Evolutionary conservation across 2,113 vertebrate genomes (phyloP), one percentile per base, ranked within the genome.

Genomic region (Antechinus flavipes): DNA sequence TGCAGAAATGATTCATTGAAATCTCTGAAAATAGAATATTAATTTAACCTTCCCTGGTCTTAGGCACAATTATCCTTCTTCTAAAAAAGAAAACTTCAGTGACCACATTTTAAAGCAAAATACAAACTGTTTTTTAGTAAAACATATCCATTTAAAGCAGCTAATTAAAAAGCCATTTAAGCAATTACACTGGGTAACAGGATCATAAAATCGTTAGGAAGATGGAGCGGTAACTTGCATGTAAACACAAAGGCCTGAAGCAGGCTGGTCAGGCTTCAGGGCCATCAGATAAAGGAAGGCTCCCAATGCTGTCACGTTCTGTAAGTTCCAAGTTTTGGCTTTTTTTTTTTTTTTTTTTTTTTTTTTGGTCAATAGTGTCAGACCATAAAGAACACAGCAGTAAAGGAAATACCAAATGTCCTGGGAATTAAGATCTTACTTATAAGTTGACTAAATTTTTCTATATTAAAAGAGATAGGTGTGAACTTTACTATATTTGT

Each of bases 131-230:
- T 94, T 94, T 47, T 96, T 92, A 93, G 93, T 91, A 49, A 92
- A 91, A 26, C 23, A 47, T 49, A 96, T 54, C 54, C 90, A 93
- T 93, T 96, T 95, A 97, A 90, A 96, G 91, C 56, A 89, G 76
- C 84, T 97, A 93, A 98, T 97, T 96, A 94, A 95, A 98, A 94
- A 46, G 53, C 95, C 49, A 96, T 90, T 95, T 96, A 96, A 94
- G 92, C 46, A 92, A 96, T 95, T 95, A 49, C 56, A 94, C 14
- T 54, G 95, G 84, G 58, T 95, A 97, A 93, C 92, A 92, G 54
- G 90, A 97, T 93, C 46, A n/a, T 93, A 93, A 95, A 96, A 91
- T 93, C 2, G 0, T 61, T 95, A 56, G 14, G 68, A 90, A 90
- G 91, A 92, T 61, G 91, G 90, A 91, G 91, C 47, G 10, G 93